These are phyloP conservation scores for Tenualosa ilisha DNA, from an alignment of 2,797 vertebrate genomes.

Conservation along the genomic window DNA sequence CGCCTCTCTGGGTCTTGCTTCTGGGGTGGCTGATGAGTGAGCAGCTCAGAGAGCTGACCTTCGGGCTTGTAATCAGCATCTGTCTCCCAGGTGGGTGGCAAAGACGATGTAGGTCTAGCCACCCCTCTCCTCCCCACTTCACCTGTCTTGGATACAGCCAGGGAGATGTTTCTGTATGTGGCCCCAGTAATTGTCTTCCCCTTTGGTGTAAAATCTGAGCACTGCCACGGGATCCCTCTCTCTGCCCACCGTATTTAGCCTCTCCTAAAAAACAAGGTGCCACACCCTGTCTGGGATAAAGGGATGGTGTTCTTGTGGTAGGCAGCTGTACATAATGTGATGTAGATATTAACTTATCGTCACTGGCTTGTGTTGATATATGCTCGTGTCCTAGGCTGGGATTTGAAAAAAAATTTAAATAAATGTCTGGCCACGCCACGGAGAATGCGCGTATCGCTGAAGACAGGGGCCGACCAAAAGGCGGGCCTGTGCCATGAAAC, in stretches of 20 bases:
- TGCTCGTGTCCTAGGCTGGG: slow-evolving; percentile 52
- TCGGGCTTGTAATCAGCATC: slow-evolving; percentile 13
- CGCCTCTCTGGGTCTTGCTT: slow-evolving; percentile 35
- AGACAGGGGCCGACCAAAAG: slow-evolving; percentile 36
- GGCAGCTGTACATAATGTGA: slow-evolving; percentile 60
- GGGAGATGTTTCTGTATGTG: slow-evolving; percentile 16
- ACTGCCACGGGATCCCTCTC: slow-evolving; percentile 50
- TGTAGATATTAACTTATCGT: slow-evolving; percentile 52
- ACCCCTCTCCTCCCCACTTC: neutral
- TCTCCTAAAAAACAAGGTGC: slow-evolving; percentile 45
- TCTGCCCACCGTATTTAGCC: neutral
- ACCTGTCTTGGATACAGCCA: neutral
- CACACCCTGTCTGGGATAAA: slow-evolving; percentile 64
- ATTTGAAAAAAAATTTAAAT: slow-evolving; percentile 39
- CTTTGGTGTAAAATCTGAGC: slow-evolving; percentile 41
- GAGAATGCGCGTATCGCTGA: slow-evolving; percentile 39
- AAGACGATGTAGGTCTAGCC: slow-evolving; percentile 2
- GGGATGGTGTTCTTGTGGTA: slow-evolving; percentile 50
- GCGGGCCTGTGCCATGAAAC: slow-evolving; percentile 38
- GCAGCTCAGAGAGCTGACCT: neutral
- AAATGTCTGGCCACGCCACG: slow-evolving; percentile 40
- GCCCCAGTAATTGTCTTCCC: slow-evolving; percentile 47
- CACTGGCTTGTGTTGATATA: slow-evolving; percentile 56
- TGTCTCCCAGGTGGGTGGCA: neutral
- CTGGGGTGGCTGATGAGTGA: slow-evolving; percentile 48